A percentile compares a stretch with the other conserved stretches of the same genome.
Evolutionary conservation across 2,797 vertebrate genomes (phyloP).

Genomic region (Botia almorhae): DNA sequence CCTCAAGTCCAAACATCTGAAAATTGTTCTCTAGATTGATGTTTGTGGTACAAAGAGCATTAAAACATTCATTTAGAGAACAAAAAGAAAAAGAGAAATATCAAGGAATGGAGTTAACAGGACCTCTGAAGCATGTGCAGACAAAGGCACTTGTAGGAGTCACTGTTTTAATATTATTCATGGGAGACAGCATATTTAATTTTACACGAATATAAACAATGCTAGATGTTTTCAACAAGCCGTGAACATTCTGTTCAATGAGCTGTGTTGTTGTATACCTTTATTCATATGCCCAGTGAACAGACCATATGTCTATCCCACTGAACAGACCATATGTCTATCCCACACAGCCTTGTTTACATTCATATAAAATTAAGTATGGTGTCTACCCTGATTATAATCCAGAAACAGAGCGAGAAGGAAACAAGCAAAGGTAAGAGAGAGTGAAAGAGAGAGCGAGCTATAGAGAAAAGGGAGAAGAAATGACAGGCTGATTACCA

Average conservation of each 20-base stretch:
- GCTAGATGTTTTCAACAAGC: background rate
- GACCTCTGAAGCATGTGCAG: constrained; percentile 45
- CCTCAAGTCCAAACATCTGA: constrained; percentile 46
- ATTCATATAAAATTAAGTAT: background rate
- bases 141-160: constrained; percentile 50
- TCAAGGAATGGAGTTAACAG: background rate
- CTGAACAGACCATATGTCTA: background rate
- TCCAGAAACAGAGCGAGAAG: background rate
- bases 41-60: constrained; percentile 20
- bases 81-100: background rate
- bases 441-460: background rate
- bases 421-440: background rate
- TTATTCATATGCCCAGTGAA: no score
- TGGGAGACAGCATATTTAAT: background rate
- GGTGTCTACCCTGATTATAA: background rate
- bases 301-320: background rate
- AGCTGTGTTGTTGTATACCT: no score
- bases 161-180: background rate
- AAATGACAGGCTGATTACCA: background rate
- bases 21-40: background rate
- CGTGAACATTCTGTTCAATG: no score
- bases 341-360: background rate
- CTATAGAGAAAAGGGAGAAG: background rate
- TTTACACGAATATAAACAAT: background rate
- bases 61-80: constrained; percentile 49